phyloP scores from a whole-genome alignment of 2,113 vertebrate species.

The Burhinus oedicnemus region DNA sequence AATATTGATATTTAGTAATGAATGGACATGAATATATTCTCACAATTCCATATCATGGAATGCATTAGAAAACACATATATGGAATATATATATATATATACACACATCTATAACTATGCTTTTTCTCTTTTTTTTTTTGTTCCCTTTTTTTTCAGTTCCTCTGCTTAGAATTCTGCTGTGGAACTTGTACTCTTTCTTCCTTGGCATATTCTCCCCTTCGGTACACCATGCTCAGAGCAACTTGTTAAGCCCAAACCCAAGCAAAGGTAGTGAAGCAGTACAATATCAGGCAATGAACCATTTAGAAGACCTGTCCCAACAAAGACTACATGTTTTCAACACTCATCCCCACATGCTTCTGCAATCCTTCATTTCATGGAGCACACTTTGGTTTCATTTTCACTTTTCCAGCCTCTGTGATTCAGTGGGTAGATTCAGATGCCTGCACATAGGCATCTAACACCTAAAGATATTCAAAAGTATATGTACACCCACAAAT shows the following conservation, averaged over 20 bases:
- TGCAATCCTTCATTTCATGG: neutral
- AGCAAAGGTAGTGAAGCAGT: neutral
- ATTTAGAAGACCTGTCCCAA: neutral
- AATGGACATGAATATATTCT: neutral
- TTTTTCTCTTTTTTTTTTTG: no score
- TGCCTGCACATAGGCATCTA: neutral
- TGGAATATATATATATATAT: neutral
- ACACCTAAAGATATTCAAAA: neutral
- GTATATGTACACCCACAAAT: neutral
- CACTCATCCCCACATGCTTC: fast-evolving
- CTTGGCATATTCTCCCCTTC: neutral
- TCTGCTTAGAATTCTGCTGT: neutral
- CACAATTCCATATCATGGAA: neutral
- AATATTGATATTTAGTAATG: neutral
- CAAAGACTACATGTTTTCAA: neutral
- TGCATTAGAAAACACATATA: neutral
- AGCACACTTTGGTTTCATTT: neutral
- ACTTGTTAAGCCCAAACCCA: neutral
- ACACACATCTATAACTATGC: neutral
- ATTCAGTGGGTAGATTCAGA: neutral
- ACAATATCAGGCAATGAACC: neutral
- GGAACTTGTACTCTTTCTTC: neutral
- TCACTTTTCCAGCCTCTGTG: neutral
- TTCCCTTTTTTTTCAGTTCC: neutral
- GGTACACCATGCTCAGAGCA: neutral